Conservation (phyloP, 53 echinoderm and acorn worm genomes). For the Mesocentrotus franciscanus region DNA sequence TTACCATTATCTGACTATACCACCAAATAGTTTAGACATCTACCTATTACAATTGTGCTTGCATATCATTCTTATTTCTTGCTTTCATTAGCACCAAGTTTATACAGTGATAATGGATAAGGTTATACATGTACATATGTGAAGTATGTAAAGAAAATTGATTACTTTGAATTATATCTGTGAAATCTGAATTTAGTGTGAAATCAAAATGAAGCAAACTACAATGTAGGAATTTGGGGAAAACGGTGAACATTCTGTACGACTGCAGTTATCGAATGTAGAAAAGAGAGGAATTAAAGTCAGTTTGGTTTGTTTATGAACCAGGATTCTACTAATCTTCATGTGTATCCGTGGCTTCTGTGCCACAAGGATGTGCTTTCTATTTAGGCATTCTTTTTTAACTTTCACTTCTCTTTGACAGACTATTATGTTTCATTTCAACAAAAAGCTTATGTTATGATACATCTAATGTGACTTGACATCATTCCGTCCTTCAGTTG, state of each 20-base stretch:
- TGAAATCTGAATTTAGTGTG: too few species aligned
- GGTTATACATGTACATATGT: not conserved
- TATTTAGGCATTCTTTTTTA: not conserved
- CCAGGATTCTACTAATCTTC: not conserved
- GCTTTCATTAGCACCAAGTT: not conserved
- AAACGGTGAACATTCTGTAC: too few species aligned
- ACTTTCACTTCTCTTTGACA: not conserved
- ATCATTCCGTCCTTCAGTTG: slow-evolving; percentile 10
- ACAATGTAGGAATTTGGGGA: too few species aligned
- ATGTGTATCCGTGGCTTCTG: not conserved
- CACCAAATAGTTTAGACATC: not conserved
- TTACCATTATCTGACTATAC: not conserved
- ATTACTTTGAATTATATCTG: not conserved
- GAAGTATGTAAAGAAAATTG: not conserved
- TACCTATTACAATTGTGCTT: not conserved
- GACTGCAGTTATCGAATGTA: not conserved
- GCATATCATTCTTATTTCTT: not conserved
- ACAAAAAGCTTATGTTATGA: not conserved
- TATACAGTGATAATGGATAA: not conserved
- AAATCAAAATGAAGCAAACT: too few species aligned
- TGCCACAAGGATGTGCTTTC: not conserved
- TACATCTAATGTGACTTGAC: not conserved
- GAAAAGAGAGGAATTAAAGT: not conserved
- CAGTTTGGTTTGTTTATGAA: not conserved
- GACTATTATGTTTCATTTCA: not conserved